Conservation (phyloP, 2,888 invertebrate species). For the Tromatobia lineatoria region DNA sequence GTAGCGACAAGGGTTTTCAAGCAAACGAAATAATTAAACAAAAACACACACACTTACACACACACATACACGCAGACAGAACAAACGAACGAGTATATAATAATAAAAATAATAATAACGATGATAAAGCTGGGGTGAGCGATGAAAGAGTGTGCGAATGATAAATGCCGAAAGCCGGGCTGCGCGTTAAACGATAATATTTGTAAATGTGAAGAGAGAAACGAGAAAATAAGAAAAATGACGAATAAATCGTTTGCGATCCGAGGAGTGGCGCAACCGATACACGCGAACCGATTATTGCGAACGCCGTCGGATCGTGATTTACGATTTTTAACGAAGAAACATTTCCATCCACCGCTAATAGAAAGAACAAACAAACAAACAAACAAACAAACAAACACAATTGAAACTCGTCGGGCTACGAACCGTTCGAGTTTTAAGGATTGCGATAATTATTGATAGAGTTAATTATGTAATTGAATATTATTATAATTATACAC, state of each 20-base stretch:
- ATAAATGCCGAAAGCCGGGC: conserved; percentile 69
- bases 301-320: conserved; percentile 49
- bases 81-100: conserved; percentile 50
- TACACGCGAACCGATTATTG: conserved; percentile 20
- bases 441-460: conserved; percentile 79
- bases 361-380: conserved; percentile 68
- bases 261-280: conserved; percentile 57
- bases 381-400: conserved; percentile 18
- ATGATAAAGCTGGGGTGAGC: conserved; percentile 49
- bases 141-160: conserved; percentile 49
- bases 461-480: conserved; percentile 66
- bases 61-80: conserved; percentile 20
- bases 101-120: conserved; percentile 60
- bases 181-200: conserved; percentile 66
- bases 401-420: conserved; percentile 37
- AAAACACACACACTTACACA: conserved; percentile 43
- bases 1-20: conserved; percentile 55
- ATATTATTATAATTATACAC: conserved; percentile 72
- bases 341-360: conserved; percentile 83
- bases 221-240: conserved; percentile 36
- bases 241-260: conserved; percentile 68
- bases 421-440: conserved; percentile 68
- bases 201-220: conserved; percentile 76
- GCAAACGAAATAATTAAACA: conserved; percentile 37
- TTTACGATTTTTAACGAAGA: conserved; percentile 70